phyloP scores from a whole-genome alignment of 1,140 invertebrate genomes.

The Lysiphlebus fabarum region DNA sequence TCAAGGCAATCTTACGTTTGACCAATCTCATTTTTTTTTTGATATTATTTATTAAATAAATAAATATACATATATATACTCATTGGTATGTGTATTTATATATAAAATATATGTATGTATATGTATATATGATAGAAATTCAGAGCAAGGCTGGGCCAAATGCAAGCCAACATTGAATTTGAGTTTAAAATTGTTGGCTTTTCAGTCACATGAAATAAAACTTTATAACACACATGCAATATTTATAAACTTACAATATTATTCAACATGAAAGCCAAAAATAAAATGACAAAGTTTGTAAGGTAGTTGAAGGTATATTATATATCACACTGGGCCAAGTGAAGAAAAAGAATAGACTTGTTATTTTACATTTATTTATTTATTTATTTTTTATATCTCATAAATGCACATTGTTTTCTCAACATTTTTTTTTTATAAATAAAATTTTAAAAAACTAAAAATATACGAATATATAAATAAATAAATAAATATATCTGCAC shows the following conservation, averaged over 20 bases:
- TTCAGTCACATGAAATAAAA: slow-evolving; percentile 21
- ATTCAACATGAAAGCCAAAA: slow-evolving; percentile 11
- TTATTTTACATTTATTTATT: too few species aligned
- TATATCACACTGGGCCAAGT: slow-evolving; percentile 1
- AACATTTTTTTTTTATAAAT: too few species aligned
- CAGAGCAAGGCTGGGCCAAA: slow-evolving; percentile 17
- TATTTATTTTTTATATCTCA: too few species aligned
- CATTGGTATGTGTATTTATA: too few species aligned
- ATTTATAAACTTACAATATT: slow-evolving; percentile 11
- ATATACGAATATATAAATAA: background rate
- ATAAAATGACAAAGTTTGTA: background rate
- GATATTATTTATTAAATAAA: background rate
- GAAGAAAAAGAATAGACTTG: background rate
- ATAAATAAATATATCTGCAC: too few species aligned
- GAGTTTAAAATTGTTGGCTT: slow-evolving; percentile 28
- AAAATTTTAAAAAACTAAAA: too few species aligned
- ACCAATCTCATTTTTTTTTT: too few species aligned
- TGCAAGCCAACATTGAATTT: slow-evolving; percentile 15
- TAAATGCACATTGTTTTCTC: too few species aligned
- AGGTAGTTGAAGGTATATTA: background rate
- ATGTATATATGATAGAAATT: too few species aligned
- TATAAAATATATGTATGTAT: too few species aligned
- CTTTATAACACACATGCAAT: slow-evolving; percentile 15
- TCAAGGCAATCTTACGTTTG: too few species aligned
- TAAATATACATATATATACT: background rate